phyloP scores from a whole-genome alignment of 2,113 vertebrate genomes.

The Pelobates fuscus region DNA sequence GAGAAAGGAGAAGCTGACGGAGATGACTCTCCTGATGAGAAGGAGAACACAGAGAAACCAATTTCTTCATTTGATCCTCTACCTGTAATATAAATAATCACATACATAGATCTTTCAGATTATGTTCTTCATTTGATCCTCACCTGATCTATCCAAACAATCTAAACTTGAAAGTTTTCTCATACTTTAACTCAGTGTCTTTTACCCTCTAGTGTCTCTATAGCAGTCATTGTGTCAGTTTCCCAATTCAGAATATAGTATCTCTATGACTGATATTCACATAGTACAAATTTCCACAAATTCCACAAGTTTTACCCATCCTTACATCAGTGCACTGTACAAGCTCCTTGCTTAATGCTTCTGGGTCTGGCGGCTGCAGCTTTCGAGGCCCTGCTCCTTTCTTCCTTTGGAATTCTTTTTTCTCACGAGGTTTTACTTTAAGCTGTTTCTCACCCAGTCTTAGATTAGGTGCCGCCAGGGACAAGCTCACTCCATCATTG shows the following conservation, averaged over 20 bases:
- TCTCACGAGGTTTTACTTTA: conserved; percentile 80
- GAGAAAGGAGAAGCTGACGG: conserved; percentile 75
- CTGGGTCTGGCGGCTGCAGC: conserved; percentile 36
- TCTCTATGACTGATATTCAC: too few species aligned
- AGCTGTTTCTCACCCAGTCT: conserved; percentile 71
- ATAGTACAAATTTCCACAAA: too few species aligned
- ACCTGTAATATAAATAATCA: conserved; percentile 61
- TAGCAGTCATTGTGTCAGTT: too few species aligned
- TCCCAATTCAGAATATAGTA: too few species aligned
- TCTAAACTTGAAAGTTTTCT: too few species aligned
- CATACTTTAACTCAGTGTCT: too few species aligned
- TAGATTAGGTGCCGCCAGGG: conserved; percentile 72
- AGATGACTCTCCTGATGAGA: conserved; percentile 77
- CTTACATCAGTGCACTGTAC: conserved; percentile 74
- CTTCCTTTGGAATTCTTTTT: conserved; percentile 80
- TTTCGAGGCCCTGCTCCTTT: conserved; percentile 50
- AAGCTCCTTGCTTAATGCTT: conserved; percentile 68
- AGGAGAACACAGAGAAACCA: conserved; percentile 77
- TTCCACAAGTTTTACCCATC: too few species aligned
- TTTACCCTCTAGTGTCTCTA: too few species aligned
- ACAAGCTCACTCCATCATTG: conserved; percentile 54
- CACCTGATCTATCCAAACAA: too few species aligned
- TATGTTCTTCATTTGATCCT: too few species aligned
- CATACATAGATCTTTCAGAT: too few species aligned
- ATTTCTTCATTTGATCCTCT: conserved; percentile 75